Evolutionary conservation across 2,113 vertebrate genomes (phyloP), one percentile per base, ranked within the genome.

Genomic region (Serilophus lunatus): DNA sequence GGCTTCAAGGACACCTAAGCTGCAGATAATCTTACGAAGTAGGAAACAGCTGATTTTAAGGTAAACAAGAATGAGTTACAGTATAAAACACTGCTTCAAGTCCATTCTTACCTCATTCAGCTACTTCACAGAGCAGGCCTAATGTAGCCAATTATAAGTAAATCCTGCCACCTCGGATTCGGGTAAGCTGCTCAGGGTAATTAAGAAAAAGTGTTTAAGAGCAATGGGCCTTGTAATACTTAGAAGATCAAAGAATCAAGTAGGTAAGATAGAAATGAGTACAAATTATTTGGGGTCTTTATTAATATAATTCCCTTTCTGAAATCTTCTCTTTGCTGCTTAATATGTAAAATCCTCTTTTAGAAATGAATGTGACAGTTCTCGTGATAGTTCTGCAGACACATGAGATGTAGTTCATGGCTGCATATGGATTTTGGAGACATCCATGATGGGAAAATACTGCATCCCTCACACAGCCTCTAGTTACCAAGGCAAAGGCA

Each of bases 401-500:
- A 24, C 56, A n/a, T 82, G 71, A n/a, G 44, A 9, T 68, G 49
- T 65, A 38, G 51, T 18, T 15, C 68, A 16, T 13, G 61, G 74
- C 84, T 87, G 84, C 23, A 5, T 84, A 75, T 71, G 72, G 91
- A 71, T 90, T 49, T 64, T 75, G 65, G 77, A 92, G 91, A 42
- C 38, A 89, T 68, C 82, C 45, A 1, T 13, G 38, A 56, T 44
- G 74, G 84, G 91, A 87, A 85, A 85, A 69, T 72, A 53, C 94
- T 72, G 74, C 89, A 87, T 87, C 82, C 66, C 79, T 89, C 84
- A 94, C 4, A 7, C 61, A 87, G 84, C 50, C 77, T 85, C 91
- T 72, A 74, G 95, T 95, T 96, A 93, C 95, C 93, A 96, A 75
- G 94, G 96, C 89, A 95, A 95, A 95, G n/a, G 54, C 70, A 90